These are phyloP conservation scores for Trachythela sp. DNA, from an alignment of 64 coral and sea anemone genomes.

Conservation along the genomic window DNA sequence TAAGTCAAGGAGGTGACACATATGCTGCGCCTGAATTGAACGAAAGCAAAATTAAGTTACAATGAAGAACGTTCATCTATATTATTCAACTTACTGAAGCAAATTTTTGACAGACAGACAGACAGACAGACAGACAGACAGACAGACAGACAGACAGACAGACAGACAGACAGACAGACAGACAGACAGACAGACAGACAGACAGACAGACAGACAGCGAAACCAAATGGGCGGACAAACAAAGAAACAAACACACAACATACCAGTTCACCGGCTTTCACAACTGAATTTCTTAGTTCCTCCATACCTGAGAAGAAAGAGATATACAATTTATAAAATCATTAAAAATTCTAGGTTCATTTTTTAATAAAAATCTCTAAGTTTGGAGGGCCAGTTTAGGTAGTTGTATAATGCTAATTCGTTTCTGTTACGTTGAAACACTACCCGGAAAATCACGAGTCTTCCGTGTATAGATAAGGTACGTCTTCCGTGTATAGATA, in stretches of 20 bases:
- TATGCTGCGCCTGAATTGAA: not conserved
- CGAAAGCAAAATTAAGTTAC: not conserved
- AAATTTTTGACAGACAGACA: not conserved
- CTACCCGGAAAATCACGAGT: no score
- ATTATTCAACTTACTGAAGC: no score
- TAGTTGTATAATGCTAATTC: no score
- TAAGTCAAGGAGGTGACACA: conserved; percentile 5
- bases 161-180: not conserved
- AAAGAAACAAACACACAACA: not conserved
- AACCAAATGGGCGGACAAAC: no score
- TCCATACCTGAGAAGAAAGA: not conserved
- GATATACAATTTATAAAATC: not conserved
- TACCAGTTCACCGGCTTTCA: conserved; percentile 14
- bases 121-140: not conserved
- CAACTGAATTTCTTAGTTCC: not conserved
- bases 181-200: not conserved
- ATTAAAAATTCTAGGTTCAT: no score
- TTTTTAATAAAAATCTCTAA: no score
- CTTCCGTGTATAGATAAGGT: not conserved
- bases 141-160: no score
- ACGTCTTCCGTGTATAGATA: no score
- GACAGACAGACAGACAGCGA: not conserved
- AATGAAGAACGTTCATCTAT: no score
- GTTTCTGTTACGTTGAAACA: no score
- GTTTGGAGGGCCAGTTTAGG: no score